Evolutionary conservation across 2,797 vertebrate species (phyloP).

Genomic region (Intellagama lesueurii): DNA sequence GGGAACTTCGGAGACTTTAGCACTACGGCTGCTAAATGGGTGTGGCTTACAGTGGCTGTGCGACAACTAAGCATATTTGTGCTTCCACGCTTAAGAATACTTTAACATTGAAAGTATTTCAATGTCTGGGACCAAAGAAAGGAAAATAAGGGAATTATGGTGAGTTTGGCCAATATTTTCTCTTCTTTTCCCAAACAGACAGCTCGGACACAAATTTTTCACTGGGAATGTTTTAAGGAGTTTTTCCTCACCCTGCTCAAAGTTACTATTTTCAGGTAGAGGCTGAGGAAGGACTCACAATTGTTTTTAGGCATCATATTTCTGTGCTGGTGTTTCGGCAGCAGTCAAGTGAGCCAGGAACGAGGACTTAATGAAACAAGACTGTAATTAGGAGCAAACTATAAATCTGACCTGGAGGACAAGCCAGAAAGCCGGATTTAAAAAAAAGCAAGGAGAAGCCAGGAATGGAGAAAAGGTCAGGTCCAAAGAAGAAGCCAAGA

Average conservation of each 20-base stretch:
- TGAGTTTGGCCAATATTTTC: not conserved
- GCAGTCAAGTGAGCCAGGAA: not conserved
- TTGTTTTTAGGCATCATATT: not conserved
- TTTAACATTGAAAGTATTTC: no score
- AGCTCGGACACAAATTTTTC: not conserved
- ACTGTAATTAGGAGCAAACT: not conserved
- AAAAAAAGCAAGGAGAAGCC: not conserved
- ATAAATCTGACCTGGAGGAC: not conserved
- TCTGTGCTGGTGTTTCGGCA: not conserved
- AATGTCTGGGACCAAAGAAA: no score
- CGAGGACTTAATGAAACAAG: not conserved
- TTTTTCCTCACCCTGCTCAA: not conserved
- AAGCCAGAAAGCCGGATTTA: not conserved
- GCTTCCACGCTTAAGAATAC: no score
- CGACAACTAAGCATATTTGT: not conserved
- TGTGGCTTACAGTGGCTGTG: not conserved
- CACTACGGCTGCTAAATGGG: not conserved
- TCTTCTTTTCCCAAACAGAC: not conserved
- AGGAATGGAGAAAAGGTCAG: not conserved
- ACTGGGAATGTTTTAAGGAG: not conserved
- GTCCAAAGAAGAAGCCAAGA: not conserved
- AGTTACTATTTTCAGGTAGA: constrained; percentile 1
- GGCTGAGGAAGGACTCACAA: constrained; percentile 2
- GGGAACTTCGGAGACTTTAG: not conserved
- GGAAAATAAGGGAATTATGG: not conserved